Base-by-base conservation (phyloP, 2,888 invertebrate genomes). In the Lasioglossum leucozonium region DNA sequence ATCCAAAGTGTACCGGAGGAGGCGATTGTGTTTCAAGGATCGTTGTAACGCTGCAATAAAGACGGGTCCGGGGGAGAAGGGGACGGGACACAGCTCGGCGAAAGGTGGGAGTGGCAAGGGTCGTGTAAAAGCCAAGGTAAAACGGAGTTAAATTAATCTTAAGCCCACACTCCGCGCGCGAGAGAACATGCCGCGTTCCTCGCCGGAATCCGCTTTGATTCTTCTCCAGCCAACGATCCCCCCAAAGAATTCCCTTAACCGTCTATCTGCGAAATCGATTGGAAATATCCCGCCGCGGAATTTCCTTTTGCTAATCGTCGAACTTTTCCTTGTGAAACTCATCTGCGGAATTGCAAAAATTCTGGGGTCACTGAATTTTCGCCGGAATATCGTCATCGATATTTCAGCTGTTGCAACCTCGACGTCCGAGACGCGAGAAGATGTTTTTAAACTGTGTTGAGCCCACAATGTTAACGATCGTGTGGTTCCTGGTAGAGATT, bases 91-190 rank as follows among this genome's bases (percentile, higher is more conserved):
- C 78, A 72, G 47, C 76, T 44, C 77, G 84, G 85, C 75, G 86
- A 86, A 79, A 85, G 85, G 81, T 85, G 86, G 86, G 86, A 85
- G 86, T 85, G 86, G 86, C 81, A 81, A 81, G 85, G 81, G 81
- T 86, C 86, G 85, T 40, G 81, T 85, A 85, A 86, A 85, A 86
- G 86, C 86, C 85, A 86, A 85, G 86, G 86, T 77, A 82, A 86
- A 78, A 77, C 79, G 47, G 72, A 85, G 81, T 85, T 81, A 81
- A 85, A 86, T 86, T 85, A 86, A 86, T 85, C 85, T 81, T 34
- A 74, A 72, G 74, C 77, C 74, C 71, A 71, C 82, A 74, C 81
- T 55, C 30, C 16, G 30, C 22, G 26, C 80, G 37, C 75, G 76
- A 55, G 42, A 18, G 8, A 67, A 51, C 77, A 16, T 26, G 42